These are phyloP conservation scores for Coccyzus lansbergi DNA, from an alignment of 2,797 vertebrate genomes.

Conservation along the genomic window DNA sequence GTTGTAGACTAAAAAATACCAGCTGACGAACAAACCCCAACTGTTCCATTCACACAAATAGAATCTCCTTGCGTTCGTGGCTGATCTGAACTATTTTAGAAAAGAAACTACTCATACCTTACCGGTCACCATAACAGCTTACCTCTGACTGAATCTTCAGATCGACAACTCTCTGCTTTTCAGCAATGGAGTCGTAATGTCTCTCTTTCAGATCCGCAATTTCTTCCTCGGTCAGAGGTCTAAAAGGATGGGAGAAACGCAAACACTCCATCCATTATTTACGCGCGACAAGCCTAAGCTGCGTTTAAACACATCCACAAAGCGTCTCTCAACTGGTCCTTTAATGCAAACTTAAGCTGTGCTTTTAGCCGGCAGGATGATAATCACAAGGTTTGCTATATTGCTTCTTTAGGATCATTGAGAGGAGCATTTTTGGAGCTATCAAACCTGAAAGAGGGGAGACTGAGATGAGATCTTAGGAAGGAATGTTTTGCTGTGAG, in stretches of 20 bases:
- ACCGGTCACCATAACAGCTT: background rate
- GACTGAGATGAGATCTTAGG: too few relatives aligned
- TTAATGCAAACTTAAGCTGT: background rate
- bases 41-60: fast-evolving
- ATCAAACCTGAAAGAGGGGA: background rate
- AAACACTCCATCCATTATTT: background rate
- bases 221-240: slow-evolving; percentile 94
- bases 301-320: background rate
- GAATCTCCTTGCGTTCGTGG: background rate
- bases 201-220: slow-evolving; percentile 88
- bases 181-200: slow-evolving; percentile 88
- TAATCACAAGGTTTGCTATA: background rate
- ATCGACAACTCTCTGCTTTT: slow-evolving; percentile 88
- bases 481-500: too few relatives aligned
- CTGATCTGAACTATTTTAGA: background rate
- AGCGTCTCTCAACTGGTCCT: background rate
- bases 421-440: background rate
- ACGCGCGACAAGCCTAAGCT: background rate
- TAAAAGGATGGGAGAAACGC: slow-evolving; percentile 49
- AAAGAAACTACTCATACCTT: background rate
- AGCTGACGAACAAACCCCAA: background rate
- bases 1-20: background rate
- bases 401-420: background rate
- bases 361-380: background rate
- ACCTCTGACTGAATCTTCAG: slow-evolving; percentile 89